Conservation (phyloP, 2,797 vertebrate species). For the Galago senegalensis region DNA sequence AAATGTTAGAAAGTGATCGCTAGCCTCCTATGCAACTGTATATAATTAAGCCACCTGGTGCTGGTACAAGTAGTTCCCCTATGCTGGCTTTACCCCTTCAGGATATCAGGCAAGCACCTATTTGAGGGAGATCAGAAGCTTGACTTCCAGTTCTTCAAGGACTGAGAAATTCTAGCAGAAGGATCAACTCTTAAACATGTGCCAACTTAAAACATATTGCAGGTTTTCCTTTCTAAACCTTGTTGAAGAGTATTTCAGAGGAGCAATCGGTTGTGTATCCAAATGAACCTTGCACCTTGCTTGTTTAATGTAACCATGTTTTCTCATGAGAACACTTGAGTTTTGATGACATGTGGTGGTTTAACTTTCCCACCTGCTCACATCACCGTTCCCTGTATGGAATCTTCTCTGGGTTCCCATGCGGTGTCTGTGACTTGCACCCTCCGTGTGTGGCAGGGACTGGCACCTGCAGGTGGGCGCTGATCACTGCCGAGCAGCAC, state of each 20-base stretch:
- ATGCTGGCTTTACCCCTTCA: not conserved
- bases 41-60: too few relatives aligned
- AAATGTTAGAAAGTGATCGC: not conserved
- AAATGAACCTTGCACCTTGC: rapidly evolving
- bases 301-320: rapidly evolving
- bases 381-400: not conserved
- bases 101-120: not conserved
- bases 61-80: rapidly evolving
- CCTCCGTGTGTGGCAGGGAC: too few relatives aligned
- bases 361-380: not conserved
- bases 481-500: too few relatives aligned
- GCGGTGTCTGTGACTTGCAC: too few relatives aligned
- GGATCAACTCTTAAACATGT: not conserved
- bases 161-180: not conserved
- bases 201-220: not conserved
- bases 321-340: not conserved
- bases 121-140: not conserved
- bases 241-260: not conserved
- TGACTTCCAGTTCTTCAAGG: rapidly evolving
- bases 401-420: not conserved
- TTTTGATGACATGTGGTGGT: not conserved
- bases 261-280: rapidly evolving
- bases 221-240: not conserved
- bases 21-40: rapidly evolving
- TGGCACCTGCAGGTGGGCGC: rapidly evolving